These are phyloP conservation scores for Cerastoderma edule DNA, from an alignment of 2,888 invertebrate genomes.

Conservation along the genomic window DNA sequence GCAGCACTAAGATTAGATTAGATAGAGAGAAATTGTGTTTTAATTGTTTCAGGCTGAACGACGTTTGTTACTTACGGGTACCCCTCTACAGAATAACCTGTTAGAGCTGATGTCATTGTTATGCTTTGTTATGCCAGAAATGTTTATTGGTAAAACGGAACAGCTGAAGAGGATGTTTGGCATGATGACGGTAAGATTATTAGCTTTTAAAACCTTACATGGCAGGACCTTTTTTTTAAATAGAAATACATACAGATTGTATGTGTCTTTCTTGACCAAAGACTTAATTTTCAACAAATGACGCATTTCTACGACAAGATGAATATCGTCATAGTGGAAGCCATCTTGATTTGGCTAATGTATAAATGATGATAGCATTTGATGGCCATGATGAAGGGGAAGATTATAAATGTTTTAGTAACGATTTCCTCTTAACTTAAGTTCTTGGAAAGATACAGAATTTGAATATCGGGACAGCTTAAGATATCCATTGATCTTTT, in stretches of 20 bases:
- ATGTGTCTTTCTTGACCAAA: not conserved
- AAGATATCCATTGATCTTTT: not conserved
- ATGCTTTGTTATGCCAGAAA: slow-evolving; percentile 97
- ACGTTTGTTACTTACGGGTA: slow-evolving; percentile 95
- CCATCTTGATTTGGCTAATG: too few species aligned
- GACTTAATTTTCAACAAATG: not conserved
- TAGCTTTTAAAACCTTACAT: not conserved
- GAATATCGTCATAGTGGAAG: too few species aligned
- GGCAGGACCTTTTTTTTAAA: too few species aligned
- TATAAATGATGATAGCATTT: too few species aligned
- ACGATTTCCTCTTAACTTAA: too few species aligned
- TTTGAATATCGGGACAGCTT: too few species aligned
- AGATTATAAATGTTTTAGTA: too few species aligned
- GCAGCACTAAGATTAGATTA: not conserved
- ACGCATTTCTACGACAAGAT: too few species aligned
- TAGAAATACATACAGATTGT: too few species aligned
- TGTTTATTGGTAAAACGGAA: slow-evolving; percentile 94
- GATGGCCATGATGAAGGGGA: too few species aligned
- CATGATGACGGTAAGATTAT: slow-evolving; percentile 75
- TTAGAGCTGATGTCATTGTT: slow-evolving; percentile 97
- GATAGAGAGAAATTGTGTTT: not conserved
- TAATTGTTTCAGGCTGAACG: slow-evolving; percentile 87
- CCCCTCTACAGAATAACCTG: slow-evolving; percentile 97
- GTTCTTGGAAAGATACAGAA: too few species aligned
- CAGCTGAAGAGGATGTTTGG: slow-evolving; percentile 94